Base-by-base conservation (phyloP, 2,113 vertebrate species). In the Pteronura brasiliensis region DNA sequence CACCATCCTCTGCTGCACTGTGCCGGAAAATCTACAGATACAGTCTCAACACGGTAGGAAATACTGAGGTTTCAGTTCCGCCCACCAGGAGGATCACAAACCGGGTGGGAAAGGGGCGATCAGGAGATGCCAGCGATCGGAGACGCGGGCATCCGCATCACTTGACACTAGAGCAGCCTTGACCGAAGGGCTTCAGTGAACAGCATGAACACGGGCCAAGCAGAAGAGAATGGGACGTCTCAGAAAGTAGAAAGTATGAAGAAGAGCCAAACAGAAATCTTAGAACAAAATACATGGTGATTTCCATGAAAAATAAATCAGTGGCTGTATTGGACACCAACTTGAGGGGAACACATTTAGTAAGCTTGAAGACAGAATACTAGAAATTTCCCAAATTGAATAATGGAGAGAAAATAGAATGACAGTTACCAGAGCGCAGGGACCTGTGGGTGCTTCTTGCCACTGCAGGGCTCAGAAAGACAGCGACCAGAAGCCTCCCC, bases 371-470 rank as follows among this genome's bases (percentile, higher is more conserved):
- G 42, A 44, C 0, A 23, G 36, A 65, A 42, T 3, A 4, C 4
- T 42, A n/a, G 77, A 25, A 63, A 71, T 3, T 57, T 31, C 69
- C 15, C 39, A 25, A 1, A 55, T 3, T 57, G 10, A 55, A 21
- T 23, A 44, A 42, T 4, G 4, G 42, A 55, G n/a, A 36, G 44
- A 31, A 61, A 71, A 65, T 1, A 27, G 13, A 12, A 21, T 1
- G 74, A 7, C 4, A 0, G 13, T 4, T 0, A 55, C 1, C 61
- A 25, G 59, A 7, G 18, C 8, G 44, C 9, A 3, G n/a, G 3
- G 29, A 3, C 4, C 49, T 0, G 0, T 4, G 11, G 7, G 7
- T 31, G 7, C 42, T 1, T 42, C 11, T 0, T 4, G 31, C 6
- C 11, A 47, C 0, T 6, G 6, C 34, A 4, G 72, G 69, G 25